phyloP scores from a whole-genome alignment of 2,888 invertebrate genomes.

The Leistus spinibarbis region DNA sequence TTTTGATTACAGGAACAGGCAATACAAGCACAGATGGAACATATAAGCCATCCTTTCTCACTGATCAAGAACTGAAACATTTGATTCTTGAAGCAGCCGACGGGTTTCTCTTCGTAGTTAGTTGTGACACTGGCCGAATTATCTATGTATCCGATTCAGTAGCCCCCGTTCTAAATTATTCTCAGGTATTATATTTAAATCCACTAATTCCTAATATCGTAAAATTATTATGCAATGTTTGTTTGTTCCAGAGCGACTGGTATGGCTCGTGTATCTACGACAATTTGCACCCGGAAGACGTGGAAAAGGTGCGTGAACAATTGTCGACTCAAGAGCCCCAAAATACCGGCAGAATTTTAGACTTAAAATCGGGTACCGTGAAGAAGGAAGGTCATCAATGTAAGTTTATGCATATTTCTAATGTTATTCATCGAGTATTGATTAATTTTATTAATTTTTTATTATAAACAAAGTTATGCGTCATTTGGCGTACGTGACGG shows the following conservation, averaged over 20 bases:
- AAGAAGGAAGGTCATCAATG: constrained; percentile 99
- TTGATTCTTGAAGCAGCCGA: constrained; percentile 98
- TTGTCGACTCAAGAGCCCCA: constrained; percentile 96
- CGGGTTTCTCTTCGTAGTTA: constrained; percentile 95
- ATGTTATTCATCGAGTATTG: not conserved
- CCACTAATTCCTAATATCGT: not conserved
- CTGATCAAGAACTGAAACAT: constrained; percentile 98
- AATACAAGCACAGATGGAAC: constrained; percentile 96
- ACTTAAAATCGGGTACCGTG: constrained; percentile 97
- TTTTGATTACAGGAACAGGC: constrained; percentile 76
- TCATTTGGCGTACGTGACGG: not conserved
- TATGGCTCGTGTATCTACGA: constrained; percentile 95
- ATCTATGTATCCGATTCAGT: constrained; percentile 99
- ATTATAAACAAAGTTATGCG: constrained; percentile 5
- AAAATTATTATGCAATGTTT: not conserved
- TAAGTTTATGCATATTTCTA: constrained; percentile 59
- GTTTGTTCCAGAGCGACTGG: constrained; percentile 82
- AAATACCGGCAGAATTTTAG: constrained; percentile 93
- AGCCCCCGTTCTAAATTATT: constrained; percentile 94
- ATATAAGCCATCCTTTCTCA: constrained; percentile 98
- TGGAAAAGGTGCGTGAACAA: constrained; percentile 96
- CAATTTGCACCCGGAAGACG: constrained; percentile 97
- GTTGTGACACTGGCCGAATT: constrained; percentile 95
- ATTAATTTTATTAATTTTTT: not conserved
- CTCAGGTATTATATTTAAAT: constrained; percentile 70